Percentiles rank a stretch among this genome's conserved stretches.
phyloP scores from a whole-genome alignment of 2,888 invertebrate genomes.

The Hoplodrina ambigua region DNA sequence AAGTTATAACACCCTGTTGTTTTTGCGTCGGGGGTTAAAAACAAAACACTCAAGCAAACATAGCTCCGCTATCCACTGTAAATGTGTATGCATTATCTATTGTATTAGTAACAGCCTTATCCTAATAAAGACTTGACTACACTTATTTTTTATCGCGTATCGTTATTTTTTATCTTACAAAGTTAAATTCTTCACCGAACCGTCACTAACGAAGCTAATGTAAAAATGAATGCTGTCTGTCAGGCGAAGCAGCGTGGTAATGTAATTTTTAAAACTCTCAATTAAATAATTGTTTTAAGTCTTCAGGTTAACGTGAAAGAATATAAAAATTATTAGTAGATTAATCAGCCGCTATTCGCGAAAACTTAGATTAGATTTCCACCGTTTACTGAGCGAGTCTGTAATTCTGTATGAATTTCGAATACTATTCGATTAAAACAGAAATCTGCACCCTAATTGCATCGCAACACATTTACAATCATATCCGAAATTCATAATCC shows the following conservation, averaged over 20 bases:
- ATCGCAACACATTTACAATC: too few relatives aligned
- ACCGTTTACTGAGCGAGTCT: not conserved
- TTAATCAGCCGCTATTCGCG: constrained; percentile 6
- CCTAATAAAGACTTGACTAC: constrained; percentile 43
- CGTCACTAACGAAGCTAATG: constrained; percentile 52
- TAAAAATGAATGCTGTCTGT: constrained; percentile 33
- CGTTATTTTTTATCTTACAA: constrained; percentile 46
- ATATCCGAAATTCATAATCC: too few relatives aligned
- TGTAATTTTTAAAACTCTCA: constrained; percentile 14
- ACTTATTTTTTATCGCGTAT: constrained; percentile 28
- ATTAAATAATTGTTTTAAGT: constrained; percentile 12
- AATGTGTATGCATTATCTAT: constrained; percentile 12
- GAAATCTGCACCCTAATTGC: too few relatives aligned
- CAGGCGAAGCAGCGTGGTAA: constrained; percentile 14
- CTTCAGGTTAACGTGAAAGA: constrained; percentile 18
- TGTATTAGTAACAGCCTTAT: constrained; percentile 9
- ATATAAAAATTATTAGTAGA: constrained; percentile 12
- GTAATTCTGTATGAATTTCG: not conserved
- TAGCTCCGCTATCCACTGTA: not conserved
- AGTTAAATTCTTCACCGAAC: constrained; percentile 43
- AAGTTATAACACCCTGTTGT: too few relatives aligned
- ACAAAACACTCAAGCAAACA: constrained; percentile 6
- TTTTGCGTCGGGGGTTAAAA: too few relatives aligned
- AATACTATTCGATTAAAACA: constrained; percentile 7
- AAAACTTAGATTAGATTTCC: constrained; percentile 3